Conservation (phyloP, 2,888 invertebrate genomes). For the Opisthograptis luteolata region DNA sequence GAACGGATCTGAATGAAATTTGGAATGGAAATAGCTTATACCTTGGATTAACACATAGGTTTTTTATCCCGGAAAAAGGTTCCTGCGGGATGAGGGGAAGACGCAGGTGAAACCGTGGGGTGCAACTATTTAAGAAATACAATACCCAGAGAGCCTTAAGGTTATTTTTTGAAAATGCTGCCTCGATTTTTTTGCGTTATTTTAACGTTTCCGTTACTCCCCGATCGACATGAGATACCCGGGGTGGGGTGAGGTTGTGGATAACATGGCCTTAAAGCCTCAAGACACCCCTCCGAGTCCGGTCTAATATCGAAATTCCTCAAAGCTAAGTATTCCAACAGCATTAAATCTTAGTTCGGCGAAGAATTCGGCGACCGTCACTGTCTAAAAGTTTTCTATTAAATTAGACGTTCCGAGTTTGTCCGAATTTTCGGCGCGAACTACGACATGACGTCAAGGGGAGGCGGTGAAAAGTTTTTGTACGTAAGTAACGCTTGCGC, state of each 20-base stretch:
- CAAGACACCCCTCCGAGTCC: constrained; percentile 13
- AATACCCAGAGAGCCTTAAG: too few species aligned
- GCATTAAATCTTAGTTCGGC: constrained; percentile 33
- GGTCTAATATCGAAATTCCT: constrained; percentile 34
- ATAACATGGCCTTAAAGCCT: too few species aligned
- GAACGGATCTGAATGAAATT: too few species aligned
- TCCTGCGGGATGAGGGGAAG: too few species aligned
- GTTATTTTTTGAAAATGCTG: too few species aligned
- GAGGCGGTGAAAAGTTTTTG: neutral
- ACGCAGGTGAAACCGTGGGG: too few species aligned
- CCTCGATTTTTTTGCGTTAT: too few species aligned
- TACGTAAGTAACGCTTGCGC: too few species aligned
- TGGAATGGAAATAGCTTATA: too few species aligned
- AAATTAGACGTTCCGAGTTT: constrained; percentile 25
- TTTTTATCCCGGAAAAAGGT: too few species aligned
- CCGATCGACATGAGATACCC: neutral
- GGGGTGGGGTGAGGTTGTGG: neutral
- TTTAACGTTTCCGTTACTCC: neutral
- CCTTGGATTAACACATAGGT: too few species aligned
- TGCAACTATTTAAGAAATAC: too few species aligned
- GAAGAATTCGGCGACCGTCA: constrained; percentile 24
- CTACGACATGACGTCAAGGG: constrained; percentile 1
- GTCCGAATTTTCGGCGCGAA: constrained; percentile 21
- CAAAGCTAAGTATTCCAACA: constrained; percentile 24
- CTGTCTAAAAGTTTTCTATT: constrained; percentile 18